phyloP scores from a whole-genome alignment of 2,797 vertebrate genomes.

The Eupleurogrammus muticus region DNA sequence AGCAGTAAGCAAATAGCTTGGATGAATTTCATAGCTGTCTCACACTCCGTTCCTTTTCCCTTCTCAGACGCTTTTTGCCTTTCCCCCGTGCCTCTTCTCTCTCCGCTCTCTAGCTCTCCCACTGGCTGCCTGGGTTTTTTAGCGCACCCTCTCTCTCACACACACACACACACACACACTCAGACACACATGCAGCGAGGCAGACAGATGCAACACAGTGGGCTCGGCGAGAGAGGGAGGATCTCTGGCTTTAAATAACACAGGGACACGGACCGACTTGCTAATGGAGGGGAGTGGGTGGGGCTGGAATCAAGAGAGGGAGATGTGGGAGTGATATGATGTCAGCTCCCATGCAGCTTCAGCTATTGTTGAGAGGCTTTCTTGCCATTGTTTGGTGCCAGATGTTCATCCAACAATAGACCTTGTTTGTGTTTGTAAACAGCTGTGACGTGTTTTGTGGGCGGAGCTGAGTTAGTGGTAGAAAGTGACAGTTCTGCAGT shows the following conservation, averaged over 20 bases:
- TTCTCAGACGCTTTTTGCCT: slow-evolving; percentile 73
- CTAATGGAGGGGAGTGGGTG: slow-evolving; percentile 80
- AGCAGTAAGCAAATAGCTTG: slow-evolving; percentile 84
- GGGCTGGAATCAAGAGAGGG: slow-evolving; percentile 73
- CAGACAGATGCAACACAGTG: slow-evolving; percentile 83
- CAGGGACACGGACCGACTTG: slow-evolving; percentile 79
- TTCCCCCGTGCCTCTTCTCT: slow-evolving; percentile 76
- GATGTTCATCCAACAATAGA: slow-evolving; percentile 44
- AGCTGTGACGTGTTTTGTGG: no score
- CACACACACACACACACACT: slow-evolving; percentile 43
- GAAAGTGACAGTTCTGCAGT: no score
- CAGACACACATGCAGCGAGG: slow-evolving; percentile 73
- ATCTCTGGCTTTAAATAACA: slow-evolving; percentile 85
- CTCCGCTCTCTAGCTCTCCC: slow-evolving; percentile 76
- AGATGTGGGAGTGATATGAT: slow-evolving; percentile 82
- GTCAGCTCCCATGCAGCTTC: slow-evolving; percentile 75
- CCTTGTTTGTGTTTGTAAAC: no score
- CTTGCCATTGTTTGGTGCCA: slow-evolving; percentile 52
- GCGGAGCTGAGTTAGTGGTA: no score
- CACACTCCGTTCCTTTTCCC: slow-evolving; percentile 74
- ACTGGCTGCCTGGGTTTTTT: slow-evolving; percentile 76
- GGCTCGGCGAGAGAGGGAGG: slow-evolving; percentile 73
- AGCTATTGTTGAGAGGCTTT: slow-evolving; percentile 69
- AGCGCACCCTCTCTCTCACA: slow-evolving; percentile 67
- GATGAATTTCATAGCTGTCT: slow-evolving; percentile 88